A percentile compares a stretch with the other conserved stretches of the same genome.
These are phyloP conservation scores for Eristalis intricaria DNA, from an alignment of 2,888 invertebrate genomes.

Conservation along the genomic window DNA sequence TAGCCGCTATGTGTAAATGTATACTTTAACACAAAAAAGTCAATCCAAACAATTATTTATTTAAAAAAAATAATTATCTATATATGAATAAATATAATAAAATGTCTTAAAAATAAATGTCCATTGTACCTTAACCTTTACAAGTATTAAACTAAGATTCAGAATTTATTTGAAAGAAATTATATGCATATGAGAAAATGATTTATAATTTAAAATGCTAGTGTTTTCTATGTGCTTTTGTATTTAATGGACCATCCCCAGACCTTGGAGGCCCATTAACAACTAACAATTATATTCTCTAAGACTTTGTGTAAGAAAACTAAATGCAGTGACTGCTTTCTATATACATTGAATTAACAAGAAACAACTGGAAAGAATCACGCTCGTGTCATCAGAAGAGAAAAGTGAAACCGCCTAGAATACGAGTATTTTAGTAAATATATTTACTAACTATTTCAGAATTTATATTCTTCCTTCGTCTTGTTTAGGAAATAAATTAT, in stretches of 20 bases:
- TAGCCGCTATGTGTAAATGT: neutral
- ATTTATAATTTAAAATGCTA: constrained; percentile 8
- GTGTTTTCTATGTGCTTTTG: constrained; percentile 41
- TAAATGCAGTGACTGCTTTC: constrained; percentile 43
- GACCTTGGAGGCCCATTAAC: neutral
- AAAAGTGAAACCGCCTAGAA: neutral
- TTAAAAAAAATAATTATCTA: neutral
- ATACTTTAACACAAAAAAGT: neutral
- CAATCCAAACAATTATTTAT: constrained; percentile 26
- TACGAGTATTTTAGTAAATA: neutral
- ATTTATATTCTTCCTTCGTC: neutral
- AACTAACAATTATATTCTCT: constrained; percentile 21
- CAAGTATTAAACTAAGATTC: constrained; percentile 49
- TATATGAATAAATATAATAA: neutral
- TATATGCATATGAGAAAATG: neutral
- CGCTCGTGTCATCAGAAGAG: neutral
- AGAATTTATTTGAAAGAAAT: neutral
- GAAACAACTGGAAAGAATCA: neutral
- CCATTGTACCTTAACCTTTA: constrained; percentile 69
- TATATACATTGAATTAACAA: neutral
- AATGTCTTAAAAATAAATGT: constrained; percentile 54
- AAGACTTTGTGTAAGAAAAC: constrained; percentile 14
- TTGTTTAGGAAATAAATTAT: neutral
- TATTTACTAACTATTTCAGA: constrained; percentile 17
- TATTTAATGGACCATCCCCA: constrained; percentile 9